Evolutionary conservation across 2,797 vertebrate species (phyloP).

Genomic region (Acanthis flammea): DNA sequence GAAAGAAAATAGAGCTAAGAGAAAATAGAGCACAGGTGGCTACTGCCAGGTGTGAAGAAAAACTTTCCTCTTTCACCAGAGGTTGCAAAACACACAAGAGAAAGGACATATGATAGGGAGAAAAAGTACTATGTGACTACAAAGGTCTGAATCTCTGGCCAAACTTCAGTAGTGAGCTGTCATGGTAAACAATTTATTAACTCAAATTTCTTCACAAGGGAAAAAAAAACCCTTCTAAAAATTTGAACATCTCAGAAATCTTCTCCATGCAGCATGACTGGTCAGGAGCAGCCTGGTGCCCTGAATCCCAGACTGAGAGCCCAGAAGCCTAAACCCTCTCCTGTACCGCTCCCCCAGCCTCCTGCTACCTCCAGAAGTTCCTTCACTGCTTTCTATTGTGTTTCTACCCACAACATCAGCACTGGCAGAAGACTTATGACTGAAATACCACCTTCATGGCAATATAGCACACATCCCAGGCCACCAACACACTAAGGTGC

Average conservation of each 20-base stretch:
- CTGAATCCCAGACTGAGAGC: not conserved
- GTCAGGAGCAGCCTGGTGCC: not conserved
- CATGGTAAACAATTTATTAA: not conserved
- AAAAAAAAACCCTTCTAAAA: not conserved
- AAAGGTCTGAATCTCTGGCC: not conserved
- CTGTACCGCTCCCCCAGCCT: not conserved
- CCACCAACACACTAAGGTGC: not conserved
- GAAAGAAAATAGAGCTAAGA: conserved; percentile 39
- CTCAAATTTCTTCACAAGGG: not conserved
- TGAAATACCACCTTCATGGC: not conserved
- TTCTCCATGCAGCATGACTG: not conserved
- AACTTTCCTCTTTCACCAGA: conserved; percentile 19
- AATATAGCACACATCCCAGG: not conserved
- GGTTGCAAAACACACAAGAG: not conserved
- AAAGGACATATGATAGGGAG: not conserved
- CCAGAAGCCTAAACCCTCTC: not conserved
- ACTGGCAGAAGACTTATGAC: not conserved
- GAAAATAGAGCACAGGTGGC: conserved; percentile 44
- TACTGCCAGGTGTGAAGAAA: conserved; percentile 12
- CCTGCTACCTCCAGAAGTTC: not conserved
- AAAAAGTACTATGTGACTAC: not conserved
- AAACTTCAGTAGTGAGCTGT: not conserved
- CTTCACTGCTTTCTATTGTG: not conserved
- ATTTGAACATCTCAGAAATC: not conserved
- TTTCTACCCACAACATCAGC: not conserved